Base-by-base conservation (phyloP, 2,113 vertebrate genomes). In the Mustela lutreola region DNA sequence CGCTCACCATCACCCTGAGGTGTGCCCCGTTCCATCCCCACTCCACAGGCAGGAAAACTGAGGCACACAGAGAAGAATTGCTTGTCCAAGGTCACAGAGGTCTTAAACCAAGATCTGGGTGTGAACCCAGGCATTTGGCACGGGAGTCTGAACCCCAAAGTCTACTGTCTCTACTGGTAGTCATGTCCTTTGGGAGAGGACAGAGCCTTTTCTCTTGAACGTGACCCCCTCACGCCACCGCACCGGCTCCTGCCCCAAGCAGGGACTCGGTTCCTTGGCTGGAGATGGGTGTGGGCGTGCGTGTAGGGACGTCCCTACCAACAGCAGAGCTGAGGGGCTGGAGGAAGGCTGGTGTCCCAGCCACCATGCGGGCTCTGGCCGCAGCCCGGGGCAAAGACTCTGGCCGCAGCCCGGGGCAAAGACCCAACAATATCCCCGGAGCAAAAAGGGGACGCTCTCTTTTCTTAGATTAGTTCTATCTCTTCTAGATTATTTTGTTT, bases 1-100 rank as follows among this genome's bases (percentile, higher is more conserved):
- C 0, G 19, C 33, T 31, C 42, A 1, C 22, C 42, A 65, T 11
- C 18, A 5, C 22, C 3, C 2, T 1, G 16, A 39, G 3, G 16
- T 16, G 2, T 9, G 10, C 15, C 33, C 56, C 14, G 1, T 22
- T 50, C 22, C 78, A n/a, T 8, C 12, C 24, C 63, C 45, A 21
- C 18, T 31, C 56, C 58, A n/a, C 2, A 45, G 26, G 62, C 4
- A 36, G 73, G 79, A 36, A 86, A 31, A 91, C 65, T 5, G 56
- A 92, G 58, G 82, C 65, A 28, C 31, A 2, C 14, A 73, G 63
- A 7, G 16, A 7, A 2, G 6, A 62, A 31, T 33, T 39, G 2
- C 60, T 63, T 14, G 58, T 33, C 58, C 39, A 60, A 60, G 48
- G 45, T 48, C 83, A 67, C 70, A 71, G 78, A 45, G 15, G 14